Evolutionary conservation across 2,888 invertebrate species (phyloP).

Genomic region (Drosophila formosana): DNA sequence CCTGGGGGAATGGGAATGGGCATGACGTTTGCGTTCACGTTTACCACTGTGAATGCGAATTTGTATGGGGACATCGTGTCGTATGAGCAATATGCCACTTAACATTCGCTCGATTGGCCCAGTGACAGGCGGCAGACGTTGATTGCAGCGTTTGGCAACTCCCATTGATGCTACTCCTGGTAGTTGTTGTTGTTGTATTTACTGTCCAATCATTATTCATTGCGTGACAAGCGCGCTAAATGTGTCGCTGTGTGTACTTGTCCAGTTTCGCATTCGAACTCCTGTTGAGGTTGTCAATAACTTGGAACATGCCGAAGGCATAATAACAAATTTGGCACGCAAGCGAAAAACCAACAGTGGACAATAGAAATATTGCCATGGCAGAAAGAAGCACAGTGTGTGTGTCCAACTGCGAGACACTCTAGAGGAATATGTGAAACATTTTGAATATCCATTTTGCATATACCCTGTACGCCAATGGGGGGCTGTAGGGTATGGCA

Average conservation of each 20-base stretch:
- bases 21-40: slow-evolving; percentile 12
- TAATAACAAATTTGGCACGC: slow-evolving; percentile 56
- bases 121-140: slow-evolving; percentile 68
- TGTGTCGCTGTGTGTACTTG: slow-evolving; percentile 47
- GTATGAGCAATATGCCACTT: slow-evolving; percentile 79
- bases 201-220: slow-evolving; percentile 77
- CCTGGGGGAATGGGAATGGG: slow-evolving; percentile 13
- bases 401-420: background rate
- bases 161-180: slow-evolving; percentile 1
- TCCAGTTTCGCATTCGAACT: slow-evolving; percentile 12
- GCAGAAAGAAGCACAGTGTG: slow-evolving; percentile 13
- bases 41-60: slow-evolving; percentile 23
- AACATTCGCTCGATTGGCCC: slow-evolving; percentile 69
- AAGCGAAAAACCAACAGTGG: slow-evolving; percentile 32
- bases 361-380: slow-evolving; percentile 35
- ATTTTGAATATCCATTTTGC: background rate
- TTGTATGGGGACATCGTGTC: slow-evolving; percentile 57
- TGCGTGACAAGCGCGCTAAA: slow-evolving; percentile 77
- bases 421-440: background rate
- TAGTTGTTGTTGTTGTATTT: slow-evolving; percentile 37
- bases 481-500: slow-evolving; percentile 6
- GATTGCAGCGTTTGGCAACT: slow-evolving; percentile 47
- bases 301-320: slow-evolving; percentile 68
- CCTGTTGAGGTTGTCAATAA: slow-evolving; percentile 67
- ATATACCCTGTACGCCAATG: background rate